Evolutionary conservation across 2,888 invertebrate genomes (phyloP).

Genomic region (Plagodis dolabraria): DNA sequence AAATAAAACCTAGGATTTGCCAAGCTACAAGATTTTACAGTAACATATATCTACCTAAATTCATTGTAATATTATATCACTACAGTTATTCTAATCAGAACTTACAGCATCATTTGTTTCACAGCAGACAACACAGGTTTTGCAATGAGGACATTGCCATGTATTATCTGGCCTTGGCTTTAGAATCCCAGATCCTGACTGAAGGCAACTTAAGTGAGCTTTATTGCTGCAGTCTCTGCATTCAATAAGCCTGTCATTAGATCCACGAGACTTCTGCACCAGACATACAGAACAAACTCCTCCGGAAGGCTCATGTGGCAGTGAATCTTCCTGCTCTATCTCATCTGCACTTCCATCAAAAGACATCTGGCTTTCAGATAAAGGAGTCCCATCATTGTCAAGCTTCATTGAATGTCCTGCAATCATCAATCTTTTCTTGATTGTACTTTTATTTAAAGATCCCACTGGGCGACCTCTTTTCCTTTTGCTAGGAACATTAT

Average conservation of each 20-base stretch:
- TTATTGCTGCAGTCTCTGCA: conserved; percentile 90
- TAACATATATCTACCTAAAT: neutral
- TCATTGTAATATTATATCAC: neutral
- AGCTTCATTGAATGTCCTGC: conserved; percentile 50
- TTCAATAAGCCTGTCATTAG: conserved; percentile 86
- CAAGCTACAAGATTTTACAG: no score
- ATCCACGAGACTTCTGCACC: conserved; percentile 83
- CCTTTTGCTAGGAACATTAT: conserved; percentile 89
- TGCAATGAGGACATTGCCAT: conserved; percentile 96
- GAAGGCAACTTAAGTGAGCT: conserved; percentile 89
- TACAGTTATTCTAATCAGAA: conserved; percentile 36
- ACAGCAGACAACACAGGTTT: conserved; percentile 92
- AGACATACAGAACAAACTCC: conserved; percentile 87
- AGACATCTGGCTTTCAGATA: conserved; percentile 72
- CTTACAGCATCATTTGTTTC: conserved; percentile 91
- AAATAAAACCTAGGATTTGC: no score
- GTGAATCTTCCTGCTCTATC: conserved; percentile 69
- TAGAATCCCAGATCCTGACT: conserved; percentile 87
- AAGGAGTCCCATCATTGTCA: conserved; percentile 65
- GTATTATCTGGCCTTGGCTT: conserved; percentile 87
- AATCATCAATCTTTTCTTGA: conserved; percentile 78
- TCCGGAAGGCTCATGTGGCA: conserved; percentile 76
- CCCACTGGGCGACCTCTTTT: conserved; percentile 88
- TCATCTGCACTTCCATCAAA: conserved; percentile 77
- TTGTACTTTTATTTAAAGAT: conserved; percentile 85